These are phyloP conservation scores for Camelus bactrianus DNA, from an alignment of 2,113 vertebrate species.

Conservation along the genomic window DNA sequence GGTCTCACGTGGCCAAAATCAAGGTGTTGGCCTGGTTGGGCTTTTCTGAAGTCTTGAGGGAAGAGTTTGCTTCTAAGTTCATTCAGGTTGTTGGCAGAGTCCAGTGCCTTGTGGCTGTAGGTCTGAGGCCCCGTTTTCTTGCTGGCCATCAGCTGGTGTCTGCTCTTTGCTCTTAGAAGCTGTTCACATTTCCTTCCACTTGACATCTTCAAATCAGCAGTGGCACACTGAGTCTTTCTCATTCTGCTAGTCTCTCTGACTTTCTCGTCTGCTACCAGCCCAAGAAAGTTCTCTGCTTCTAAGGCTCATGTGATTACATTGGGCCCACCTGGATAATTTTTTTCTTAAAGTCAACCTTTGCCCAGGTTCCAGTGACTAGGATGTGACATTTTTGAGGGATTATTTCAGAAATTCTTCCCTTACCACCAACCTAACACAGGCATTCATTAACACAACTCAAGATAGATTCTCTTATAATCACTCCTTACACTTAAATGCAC, in stretches of 20 bases:
- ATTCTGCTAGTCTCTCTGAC: not conserved
- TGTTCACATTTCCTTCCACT: not conserved
- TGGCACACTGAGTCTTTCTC: not conserved
- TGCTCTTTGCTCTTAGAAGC: not conserved
- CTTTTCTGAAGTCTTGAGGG: not conserved
- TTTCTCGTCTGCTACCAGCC: not conserved
- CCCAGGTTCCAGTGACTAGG: not conserved
- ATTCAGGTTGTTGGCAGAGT: not conserved
- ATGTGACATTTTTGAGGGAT: not conserved
- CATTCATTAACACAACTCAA: not conserved
- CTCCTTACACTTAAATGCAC: not conserved
- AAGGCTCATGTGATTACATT: not conserved
- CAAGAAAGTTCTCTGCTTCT: not conserved
- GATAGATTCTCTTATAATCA: constrained; percentile 5
- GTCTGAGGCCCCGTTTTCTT: not conserved
- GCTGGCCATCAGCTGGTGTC: not conserved
- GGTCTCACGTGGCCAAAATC: not conserved
- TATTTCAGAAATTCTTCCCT: constrained; percentile 13
- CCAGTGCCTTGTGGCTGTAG: not conserved
- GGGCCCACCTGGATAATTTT: not conserved
- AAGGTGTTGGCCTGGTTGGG: not conserved
- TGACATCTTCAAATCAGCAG: not conserved
- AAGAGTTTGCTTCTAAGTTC: not conserved
- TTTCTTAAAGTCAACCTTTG: not conserved
- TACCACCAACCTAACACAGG: not conserved